Evolutionary conservation across 2,113 vertebrate genomes (phyloP).

Genomic region (Origma solitaria): DNA sequence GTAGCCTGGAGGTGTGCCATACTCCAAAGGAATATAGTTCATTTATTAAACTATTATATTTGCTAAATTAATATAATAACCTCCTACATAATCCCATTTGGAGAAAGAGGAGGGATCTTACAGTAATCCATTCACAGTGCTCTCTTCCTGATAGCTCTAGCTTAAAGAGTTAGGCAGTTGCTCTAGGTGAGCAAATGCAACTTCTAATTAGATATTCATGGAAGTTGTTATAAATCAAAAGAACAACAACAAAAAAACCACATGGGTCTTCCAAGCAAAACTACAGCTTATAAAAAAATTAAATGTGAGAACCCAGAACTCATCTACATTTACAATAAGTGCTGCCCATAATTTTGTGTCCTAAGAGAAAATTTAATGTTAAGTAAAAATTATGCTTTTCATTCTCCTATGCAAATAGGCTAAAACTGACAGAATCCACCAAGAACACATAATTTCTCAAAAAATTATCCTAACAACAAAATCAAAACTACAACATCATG

Average conservation of each 20-base stretch:
- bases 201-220: background rate
- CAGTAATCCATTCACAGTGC: background rate
- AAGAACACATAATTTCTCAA: background rate
- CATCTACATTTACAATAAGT: background rate
- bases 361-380: background rate
- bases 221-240: background rate
- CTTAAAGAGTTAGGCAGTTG: background rate
- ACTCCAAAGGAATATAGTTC: background rate
- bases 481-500: background rate
- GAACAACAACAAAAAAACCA: background rate
- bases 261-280: background rate
- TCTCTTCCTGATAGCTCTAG: background rate
- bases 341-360: background rate
- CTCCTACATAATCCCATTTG: background rate
- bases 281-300: background rate
- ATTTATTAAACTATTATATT: background rate
- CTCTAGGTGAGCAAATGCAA: background rate
- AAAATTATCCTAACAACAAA: background rate
- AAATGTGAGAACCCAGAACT: background rate
- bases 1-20: background rate
- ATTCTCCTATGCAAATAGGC: background rate
- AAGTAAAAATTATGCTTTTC: background rate
- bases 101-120: background rate
- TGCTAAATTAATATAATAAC: background rate
- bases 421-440: background rate